A percentile compares a stretch with the other conserved stretches of the same genome.
Conservation (phyloP, 2,888 invertebrate genomes). For the Digitonthophagus gazella region DNA sequence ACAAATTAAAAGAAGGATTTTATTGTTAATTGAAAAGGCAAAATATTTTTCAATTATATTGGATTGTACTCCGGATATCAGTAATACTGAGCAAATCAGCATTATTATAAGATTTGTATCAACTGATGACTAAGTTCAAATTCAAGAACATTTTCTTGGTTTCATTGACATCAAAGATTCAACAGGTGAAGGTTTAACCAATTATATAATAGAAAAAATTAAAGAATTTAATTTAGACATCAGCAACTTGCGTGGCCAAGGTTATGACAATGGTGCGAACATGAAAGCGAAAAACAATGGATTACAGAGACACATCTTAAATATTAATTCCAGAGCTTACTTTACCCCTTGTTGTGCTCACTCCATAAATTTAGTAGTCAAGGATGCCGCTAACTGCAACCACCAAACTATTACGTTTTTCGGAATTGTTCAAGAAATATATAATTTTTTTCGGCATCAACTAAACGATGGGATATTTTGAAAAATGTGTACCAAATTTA, state of each 20-base stretch:
- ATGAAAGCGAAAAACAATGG: conserved; percentile 22
- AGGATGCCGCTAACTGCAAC: conserved; percentile 6
- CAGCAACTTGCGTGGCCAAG: no score
- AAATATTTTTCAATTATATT: no score
- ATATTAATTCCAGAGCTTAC: conserved; percentile 21
- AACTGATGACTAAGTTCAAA: neutral
- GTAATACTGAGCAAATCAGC: neutral
- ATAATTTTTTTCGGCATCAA: no score
- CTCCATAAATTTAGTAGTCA: conserved; percentile 25
- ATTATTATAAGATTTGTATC: conserved; percentile 1
- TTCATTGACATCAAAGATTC: conserved; percentile 17
- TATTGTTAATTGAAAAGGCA: neutral
- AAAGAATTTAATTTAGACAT: no score
- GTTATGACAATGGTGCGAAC: conserved; percentile 17
- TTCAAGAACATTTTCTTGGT: conserved; percentile 16
- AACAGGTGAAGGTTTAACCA: conserved; percentile 13
- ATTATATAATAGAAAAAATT: no score
- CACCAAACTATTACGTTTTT: neutral
- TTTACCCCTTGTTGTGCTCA: conserved; percentile 26
- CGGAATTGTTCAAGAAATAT: neutral
- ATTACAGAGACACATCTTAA: conserved; percentile 23
- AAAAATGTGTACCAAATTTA: neutral
- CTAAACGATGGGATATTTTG: neutral
- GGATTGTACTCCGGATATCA: no score
- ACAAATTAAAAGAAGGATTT: neutral